Evolutionary conservation across 2,797 vertebrate species (phyloP).

Genomic region (Gobionotothen gibberifrons): DNA sequence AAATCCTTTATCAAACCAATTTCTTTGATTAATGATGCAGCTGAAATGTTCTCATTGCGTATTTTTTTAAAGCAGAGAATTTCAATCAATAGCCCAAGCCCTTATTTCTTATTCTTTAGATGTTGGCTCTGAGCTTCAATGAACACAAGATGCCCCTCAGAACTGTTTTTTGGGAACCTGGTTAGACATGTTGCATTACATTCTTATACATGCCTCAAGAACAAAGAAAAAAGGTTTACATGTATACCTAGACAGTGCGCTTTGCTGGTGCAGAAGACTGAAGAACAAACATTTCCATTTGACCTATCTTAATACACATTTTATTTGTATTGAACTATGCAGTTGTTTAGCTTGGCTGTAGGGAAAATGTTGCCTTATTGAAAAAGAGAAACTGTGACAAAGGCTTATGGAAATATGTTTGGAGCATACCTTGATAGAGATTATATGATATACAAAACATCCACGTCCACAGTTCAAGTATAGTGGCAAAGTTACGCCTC

Average conservation of each 20-base stretch:
- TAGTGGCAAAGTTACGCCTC: neutral
- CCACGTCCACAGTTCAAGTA: neutral
- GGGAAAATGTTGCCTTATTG: conserved; percentile 5
- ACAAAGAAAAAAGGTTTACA: conserved; percentile 6
- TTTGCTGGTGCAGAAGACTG: conserved; percentile 12
- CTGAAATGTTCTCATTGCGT: conserved; percentile 36
- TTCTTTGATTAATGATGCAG: conserved; percentile 62
- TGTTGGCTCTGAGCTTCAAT: conserved; percentile 40
- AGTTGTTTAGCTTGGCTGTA: neutral
- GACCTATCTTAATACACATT: conserved; percentile 19
- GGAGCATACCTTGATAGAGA: neutral
- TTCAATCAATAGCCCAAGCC: conserved; percentile 11
- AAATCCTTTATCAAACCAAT: conserved; percentile 61
- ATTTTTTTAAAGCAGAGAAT: conserved; percentile 2
- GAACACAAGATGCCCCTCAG: conserved; percentile 29
- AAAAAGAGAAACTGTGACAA: conserved; percentile 10
- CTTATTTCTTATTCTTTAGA: conserved; percentile 36
- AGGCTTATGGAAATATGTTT: conserved; percentile 17
- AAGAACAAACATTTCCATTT: conserved; percentile 7
- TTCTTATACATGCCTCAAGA: neutral
- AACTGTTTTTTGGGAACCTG: neutral
- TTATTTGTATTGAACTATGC: neutral
- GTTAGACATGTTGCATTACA: conserved; percentile 26
- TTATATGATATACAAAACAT: no score
- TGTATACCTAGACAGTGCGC: conserved; percentile 23